Evolutionary conservation across 2,888 invertebrate species (phyloP).

Genomic region (Antheraea yamamai): DNA sequence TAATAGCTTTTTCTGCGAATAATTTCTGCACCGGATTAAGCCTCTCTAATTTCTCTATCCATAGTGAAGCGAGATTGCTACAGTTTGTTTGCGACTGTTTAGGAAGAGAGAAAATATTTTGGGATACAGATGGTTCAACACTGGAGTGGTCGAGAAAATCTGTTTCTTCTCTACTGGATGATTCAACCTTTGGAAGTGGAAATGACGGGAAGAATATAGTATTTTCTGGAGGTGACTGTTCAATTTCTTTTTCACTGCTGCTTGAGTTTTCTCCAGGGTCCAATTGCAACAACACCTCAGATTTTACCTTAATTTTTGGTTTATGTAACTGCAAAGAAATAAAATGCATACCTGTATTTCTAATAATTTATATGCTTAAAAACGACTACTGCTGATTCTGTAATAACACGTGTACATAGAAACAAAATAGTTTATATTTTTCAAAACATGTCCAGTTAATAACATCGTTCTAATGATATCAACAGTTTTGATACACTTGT

Average conservation of each 20-base stretch:
- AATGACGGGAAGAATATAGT: background rate
- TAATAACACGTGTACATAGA: too few relatives aligned
- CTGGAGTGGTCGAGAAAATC: background rate
- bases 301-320: background rate
- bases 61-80: conserved; percentile 8
- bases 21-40: conserved; percentile 14
- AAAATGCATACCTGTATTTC: conserved; percentile 22
- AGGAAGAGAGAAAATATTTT: background rate
- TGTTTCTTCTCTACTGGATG: background rate
- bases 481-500: too few relatives aligned
- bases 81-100: background rate
- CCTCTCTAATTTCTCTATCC: conserved; percentile 16
- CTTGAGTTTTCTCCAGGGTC: background rate
- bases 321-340: conserved; percentile 3
- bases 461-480: too few relatives aligned
- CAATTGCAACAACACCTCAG: background rate
- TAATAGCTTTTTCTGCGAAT: conserved; percentile 17
- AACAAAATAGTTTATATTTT: too few relatives aligned
- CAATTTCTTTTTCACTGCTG: background rate
- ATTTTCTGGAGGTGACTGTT: background rate
- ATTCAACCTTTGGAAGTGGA: background rate
- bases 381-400: background rate
- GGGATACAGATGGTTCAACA: background rate
- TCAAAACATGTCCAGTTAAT: too few relatives aligned
- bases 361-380: background rate